Conservation (phyloP, 2,113 vertebrate species). For the Tachuris rubrigastra region DNA sequence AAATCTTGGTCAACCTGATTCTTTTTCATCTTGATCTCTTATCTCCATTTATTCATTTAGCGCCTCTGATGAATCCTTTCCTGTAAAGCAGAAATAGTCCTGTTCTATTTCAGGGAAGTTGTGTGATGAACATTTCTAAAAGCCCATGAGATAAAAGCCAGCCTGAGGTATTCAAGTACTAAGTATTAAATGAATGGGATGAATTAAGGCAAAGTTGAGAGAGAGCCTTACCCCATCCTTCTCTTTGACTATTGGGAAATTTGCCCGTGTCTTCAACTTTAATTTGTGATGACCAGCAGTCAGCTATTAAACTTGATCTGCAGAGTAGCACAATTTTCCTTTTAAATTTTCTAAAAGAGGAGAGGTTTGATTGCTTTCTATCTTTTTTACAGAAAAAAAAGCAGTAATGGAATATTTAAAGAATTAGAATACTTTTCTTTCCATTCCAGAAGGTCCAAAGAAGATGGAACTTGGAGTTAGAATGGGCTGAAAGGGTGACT, state of each 20-base stretch:
- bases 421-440: not conserved
- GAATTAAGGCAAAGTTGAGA: not conserved
- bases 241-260: not conserved
- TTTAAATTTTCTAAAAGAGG: not conserved
- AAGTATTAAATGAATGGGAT: constrained; percentile 2
- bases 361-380: not conserved
- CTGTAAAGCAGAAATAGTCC: constrained; percentile 25
- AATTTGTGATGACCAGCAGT: not conserved
- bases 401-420: not conserved
- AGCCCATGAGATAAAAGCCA: constrained; percentile 7
- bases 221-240: not conserved
- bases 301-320: not conserved
- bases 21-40: not conserved
- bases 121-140: not conserved
- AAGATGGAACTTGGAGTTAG: not conserved
- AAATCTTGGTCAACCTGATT: not conserved
- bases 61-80: constrained; percentile 17
- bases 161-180: not conserved
- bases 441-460: not conserved
- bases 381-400: not conserved
- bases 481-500: not conserved
- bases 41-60: not conserved
- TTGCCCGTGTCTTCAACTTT: not conserved
- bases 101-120: constrained; percentile 26
- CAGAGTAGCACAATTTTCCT: not conserved